phyloP scores from a whole-genome alignment of 2,888 invertebrate species.

The Pyrrhia umbra region DNA sequence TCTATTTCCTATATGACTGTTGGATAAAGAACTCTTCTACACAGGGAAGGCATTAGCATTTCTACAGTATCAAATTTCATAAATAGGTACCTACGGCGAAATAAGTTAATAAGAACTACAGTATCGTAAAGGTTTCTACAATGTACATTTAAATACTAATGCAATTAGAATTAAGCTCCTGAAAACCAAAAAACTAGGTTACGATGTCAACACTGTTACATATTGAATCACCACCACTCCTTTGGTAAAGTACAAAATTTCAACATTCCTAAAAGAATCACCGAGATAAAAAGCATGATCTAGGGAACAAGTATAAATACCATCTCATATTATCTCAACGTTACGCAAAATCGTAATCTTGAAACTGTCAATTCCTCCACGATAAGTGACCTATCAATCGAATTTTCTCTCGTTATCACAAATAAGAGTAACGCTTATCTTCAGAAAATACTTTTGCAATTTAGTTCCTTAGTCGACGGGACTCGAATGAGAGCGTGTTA shows the following conservation, averaged over 20 bases:
- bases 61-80: too few relatives aligned
- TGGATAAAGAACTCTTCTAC: too few relatives aligned
- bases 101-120: too few relatives aligned
- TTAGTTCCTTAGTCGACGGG: constrained; percentile 72
- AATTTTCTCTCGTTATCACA: constrained; percentile 79
- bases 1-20: too few relatives aligned
- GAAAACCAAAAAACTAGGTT: constrained; percentile 50
- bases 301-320: constrained; percentile 67
- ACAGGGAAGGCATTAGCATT: too few relatives aligned
- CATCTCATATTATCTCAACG: constrained; percentile 70
- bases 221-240: constrained; percentile 62
- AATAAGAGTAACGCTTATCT: constrained; percentile 68
- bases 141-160: not conserved
- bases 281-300: constrained; percentile 77
- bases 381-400: constrained; percentile 74
- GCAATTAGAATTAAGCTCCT: constrained; percentile 8
- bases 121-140: not conserved
- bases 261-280: constrained; percentile 72
- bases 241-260: constrained; percentile 71
- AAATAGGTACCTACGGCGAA: too few relatives aligned
- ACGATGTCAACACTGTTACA: constrained; percentile 25
- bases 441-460: constrained; percentile 58
- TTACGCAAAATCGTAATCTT: constrained; percentile 86
- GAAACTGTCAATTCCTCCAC: constrained; percentile 78
- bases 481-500: constrained; percentile 70